Conservation (phyloP, 1,140 invertebrate genomes). For the Berghia stephanieae region DNA sequence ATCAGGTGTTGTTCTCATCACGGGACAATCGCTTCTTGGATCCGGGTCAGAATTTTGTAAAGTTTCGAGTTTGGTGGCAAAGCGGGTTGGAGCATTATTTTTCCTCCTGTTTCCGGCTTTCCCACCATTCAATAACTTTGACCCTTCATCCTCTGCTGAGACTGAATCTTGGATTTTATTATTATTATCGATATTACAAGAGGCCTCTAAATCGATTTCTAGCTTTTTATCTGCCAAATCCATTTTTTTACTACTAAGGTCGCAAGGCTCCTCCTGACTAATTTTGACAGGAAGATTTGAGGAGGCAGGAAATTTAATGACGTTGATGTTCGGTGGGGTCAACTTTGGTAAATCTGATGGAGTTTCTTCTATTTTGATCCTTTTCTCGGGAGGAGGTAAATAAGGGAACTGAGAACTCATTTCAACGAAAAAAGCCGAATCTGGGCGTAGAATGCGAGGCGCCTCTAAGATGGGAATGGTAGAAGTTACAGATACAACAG, state of each 20-base stretch:
- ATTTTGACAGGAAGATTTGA: background rate
- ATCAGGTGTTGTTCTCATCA: constrained; percentile 27
- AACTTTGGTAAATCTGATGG: constrained; percentile 52
- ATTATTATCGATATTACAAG: constrained; percentile 26
- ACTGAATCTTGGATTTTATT: constrained; percentile 25
- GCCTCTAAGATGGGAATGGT: constrained; percentile 36
- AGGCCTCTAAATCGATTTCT: constrained; percentile 74
- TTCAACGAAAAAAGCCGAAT: constrained; percentile 55
- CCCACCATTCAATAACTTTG: constrained; percentile 69
- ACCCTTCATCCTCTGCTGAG: constrained; percentile 69
- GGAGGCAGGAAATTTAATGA: background rate
- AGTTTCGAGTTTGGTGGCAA: too few relatives aligned
- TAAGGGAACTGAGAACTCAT: constrained; percentile 55
- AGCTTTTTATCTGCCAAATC: constrained; percentile 29
- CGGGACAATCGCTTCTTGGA: constrained; percentile 55
- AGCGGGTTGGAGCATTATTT: constrained; percentile 89
- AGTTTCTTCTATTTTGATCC: constrained; percentile 47
- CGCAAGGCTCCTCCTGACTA: constrained; percentile 29
- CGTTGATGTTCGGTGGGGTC: constrained; percentile 31
- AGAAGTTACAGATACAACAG: background rate
- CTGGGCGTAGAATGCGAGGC: constrained; percentile 35
- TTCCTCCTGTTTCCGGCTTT: constrained; percentile 80
- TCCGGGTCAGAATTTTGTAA: constrained; percentile 50
- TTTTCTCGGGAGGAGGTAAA: constrained; percentile 55
- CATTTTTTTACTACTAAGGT: constrained; percentile 32